Evolutionary conservation across 2,888 invertebrate genomes (phyloP).

Genomic region (Cylindroiulus punctatus): DNA sequence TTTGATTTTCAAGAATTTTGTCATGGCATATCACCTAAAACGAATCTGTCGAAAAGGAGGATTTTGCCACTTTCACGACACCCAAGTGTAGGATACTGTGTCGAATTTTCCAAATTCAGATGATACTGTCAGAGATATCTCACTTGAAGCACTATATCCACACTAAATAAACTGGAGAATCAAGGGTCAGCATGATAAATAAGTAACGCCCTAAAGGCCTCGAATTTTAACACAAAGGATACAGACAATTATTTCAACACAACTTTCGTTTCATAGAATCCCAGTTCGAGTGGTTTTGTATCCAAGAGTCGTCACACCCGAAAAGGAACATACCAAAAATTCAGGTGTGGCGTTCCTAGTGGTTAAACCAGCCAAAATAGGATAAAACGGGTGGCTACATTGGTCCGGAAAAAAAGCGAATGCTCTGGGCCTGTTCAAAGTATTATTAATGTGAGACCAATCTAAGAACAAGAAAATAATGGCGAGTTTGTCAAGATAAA

Average conservation of each 20-base stretch:
- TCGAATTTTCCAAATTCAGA: too few species aligned
- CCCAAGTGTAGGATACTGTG: neutral
- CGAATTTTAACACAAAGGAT: too few species aligned
- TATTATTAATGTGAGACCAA: neutral
- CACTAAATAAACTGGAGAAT: too few species aligned
- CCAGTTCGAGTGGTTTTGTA: neutral
- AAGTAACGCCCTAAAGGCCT: too few species aligned
- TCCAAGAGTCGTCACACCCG: neutral
- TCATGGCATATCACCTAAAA: neutral
- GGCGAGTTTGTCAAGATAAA: neutral
- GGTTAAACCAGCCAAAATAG: neutral
- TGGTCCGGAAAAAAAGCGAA: neutral
- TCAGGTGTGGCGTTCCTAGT: too few species aligned
- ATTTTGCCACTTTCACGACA: neutral
- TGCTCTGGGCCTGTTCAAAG: neutral
- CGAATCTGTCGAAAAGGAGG: neutral
- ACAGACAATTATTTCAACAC: too few species aligned
- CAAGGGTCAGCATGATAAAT: too few species aligned
- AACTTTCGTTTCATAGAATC: neutral
- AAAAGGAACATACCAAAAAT: neutral
- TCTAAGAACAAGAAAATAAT: neutral
- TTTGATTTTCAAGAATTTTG: neutral
- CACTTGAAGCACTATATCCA: too few species aligned
- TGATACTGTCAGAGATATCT: too few species aligned
- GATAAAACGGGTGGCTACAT: neutral